Conservation (phyloP, 2,113 vertebrate genomes). For the Semicossyphus pulcher region DNA sequence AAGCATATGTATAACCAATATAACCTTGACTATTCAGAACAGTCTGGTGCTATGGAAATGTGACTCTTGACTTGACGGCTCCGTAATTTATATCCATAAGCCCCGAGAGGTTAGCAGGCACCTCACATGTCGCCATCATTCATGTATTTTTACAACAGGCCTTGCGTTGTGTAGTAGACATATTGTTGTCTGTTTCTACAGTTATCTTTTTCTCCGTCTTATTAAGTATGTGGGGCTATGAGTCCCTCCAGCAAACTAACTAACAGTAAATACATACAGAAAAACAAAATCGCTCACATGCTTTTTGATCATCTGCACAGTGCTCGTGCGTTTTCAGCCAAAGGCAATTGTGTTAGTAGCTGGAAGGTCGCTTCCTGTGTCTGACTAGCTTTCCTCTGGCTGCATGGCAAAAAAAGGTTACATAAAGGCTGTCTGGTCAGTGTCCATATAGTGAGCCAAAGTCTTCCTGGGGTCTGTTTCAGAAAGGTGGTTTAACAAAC, state of each 20-base stretch:
- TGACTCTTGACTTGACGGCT: slow-evolving; percentile 20
- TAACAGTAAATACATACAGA: slow-evolving; percentile 42
- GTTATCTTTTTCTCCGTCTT: too few relatives aligned
- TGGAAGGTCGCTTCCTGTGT: slow-evolving; percentile 18
- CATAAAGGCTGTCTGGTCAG: slow-evolving; percentile 31
- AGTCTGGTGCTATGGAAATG: slow-evolving; percentile 18
- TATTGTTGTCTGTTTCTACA: too few relatives aligned
- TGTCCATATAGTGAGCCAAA: slow-evolving; percentile 24
- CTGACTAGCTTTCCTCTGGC: slow-evolving; percentile 15
- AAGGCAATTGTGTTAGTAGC: slow-evolving; percentile 44
- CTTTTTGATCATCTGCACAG: slow-evolving; percentile 42
- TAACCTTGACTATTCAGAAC: slow-evolving; percentile 23
- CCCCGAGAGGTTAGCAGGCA: slow-evolving; percentile 7
- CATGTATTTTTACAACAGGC: slow-evolving; percentile 34
- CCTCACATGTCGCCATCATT: slow-evolving; percentile 12
- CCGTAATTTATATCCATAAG: slow-evolving; percentile 25
- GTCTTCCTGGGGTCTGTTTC: slow-evolving; percentile 11
- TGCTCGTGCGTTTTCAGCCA: slow-evolving; percentile 33
- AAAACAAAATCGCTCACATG: slow-evolving; percentile 34
- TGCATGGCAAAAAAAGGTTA: slow-evolving; percentile 32
- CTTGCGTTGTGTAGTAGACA: slow-evolving; percentile 48
- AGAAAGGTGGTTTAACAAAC: too few relatives aligned
- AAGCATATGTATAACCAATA: slow-evolving; percentile 5
- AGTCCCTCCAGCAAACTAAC: slow-evolving; percentile 39
- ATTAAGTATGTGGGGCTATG: too few relatives aligned